Evolutionary conservation across 1,140 invertebrate genomes (phyloP).

Genomic region (Drosophila obscura): DNA sequence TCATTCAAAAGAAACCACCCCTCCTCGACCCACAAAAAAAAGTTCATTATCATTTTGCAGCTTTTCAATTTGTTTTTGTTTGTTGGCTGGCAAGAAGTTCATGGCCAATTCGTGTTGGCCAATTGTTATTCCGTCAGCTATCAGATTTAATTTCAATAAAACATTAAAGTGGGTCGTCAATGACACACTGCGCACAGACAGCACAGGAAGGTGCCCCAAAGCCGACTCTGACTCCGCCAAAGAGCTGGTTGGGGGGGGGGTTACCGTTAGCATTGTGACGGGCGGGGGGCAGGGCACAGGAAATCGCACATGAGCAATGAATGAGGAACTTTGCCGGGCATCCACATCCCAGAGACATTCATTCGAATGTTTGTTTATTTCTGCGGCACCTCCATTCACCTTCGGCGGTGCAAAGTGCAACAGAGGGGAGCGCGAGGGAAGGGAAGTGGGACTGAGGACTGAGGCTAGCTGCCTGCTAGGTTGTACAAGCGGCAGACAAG

Average conservation of each 20-base stretch:
- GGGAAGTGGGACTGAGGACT: background rate
- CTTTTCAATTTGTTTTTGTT: constrained; percentile 66
- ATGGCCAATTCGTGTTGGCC: constrained; percentile 56
- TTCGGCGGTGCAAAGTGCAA: constrained; percentile 6
- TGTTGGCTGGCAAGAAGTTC: constrained; percentile 27
- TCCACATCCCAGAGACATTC: constrained; percentile 21
- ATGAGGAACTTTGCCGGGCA: constrained; percentile 7
- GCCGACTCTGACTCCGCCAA: too few species aligned
- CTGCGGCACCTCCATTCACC: constrained; percentile 20
- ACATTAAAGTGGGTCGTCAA: constrained; percentile 48
- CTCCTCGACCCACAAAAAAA: constrained; percentile 30
- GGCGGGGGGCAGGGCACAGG: constrained; percentile 30
- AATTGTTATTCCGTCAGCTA: constrained; percentile 35
- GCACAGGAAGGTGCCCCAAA: constrained; percentile 1
- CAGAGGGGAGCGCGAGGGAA: background rate
- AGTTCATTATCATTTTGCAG: constrained; percentile 32
- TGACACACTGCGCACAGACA: constrained; percentile 6
- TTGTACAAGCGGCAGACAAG: constrained; percentile 55
- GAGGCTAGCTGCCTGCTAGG: background rate
- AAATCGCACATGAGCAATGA: constrained; percentile 50
- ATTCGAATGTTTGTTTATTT: background rate
- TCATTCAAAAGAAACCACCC: constrained; percentile 9
- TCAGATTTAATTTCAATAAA: constrained; percentile 64
- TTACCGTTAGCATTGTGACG: constrained; percentile 42
- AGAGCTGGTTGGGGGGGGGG: background rate